Conservation (phyloP, 1,140 invertebrate species). For the Drosophila orosa region DNA sequence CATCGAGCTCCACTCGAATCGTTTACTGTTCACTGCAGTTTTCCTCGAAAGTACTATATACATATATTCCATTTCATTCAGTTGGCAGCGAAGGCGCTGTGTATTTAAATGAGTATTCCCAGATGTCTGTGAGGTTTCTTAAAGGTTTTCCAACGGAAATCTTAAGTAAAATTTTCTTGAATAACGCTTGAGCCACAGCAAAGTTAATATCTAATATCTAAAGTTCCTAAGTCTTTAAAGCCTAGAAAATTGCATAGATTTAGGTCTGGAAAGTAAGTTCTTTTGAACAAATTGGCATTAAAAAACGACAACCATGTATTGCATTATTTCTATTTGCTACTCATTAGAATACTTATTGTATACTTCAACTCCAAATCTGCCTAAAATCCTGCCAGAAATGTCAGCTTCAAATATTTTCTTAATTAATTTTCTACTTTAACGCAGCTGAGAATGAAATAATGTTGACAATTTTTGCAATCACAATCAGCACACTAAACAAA, state of each 20-base stretch:
- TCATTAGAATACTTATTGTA: not conserved
- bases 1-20: conserved; percentile 15
- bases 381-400: not conserved
- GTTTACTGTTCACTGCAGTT: conserved; percentile 16
- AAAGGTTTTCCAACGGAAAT: not conserved
- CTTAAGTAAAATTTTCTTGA: not conserved
- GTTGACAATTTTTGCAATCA: conserved; percentile 54
- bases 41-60: conserved; percentile 2
- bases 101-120: conserved; percentile 18
- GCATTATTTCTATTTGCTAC: not conserved
- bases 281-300: no score
- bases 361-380: not conserved
- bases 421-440: conserved; percentile 33
- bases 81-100: not conserved
- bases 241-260: no score
- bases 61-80: conserved; percentile 15
- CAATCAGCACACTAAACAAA: conserved; percentile 48
- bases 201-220: not conserved
- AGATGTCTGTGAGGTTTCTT: not conserved
- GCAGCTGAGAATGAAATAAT: conserved; percentile 48
- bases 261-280: no score
- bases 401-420: conserved; percentile 38
- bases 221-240: no score
- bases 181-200: not conserved
- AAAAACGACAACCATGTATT: no score